Percentiles rank a stretch among this genome's conserved stretches.
phyloP scores from a whole-genome alignment of 2,797 vertebrate genomes.

The Pseudopleuronectes americanus region DNA sequence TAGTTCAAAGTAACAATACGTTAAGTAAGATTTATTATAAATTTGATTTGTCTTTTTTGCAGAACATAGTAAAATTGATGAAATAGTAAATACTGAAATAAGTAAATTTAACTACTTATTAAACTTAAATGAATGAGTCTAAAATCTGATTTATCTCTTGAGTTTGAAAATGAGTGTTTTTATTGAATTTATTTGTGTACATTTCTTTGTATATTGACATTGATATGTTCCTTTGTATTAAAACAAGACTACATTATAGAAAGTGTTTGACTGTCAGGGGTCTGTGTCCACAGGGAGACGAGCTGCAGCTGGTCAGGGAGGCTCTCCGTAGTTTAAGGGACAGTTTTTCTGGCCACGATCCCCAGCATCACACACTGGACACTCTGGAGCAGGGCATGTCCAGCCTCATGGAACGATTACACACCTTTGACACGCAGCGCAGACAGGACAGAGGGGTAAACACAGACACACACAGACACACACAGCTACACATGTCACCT shows the following conservation, averaged over 20 bases:
- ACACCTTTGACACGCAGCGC: constrained; percentile 85
- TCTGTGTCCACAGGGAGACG: constrained; percentile 82
- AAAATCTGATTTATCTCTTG: neutral
- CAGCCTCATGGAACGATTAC: constrained; percentile 94
- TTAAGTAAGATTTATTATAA: too few species aligned
- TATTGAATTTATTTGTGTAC: neutral
- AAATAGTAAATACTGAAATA: too few species aligned
- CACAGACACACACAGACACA: constrained; percentile 8
- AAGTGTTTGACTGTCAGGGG: neutral
- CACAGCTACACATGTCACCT: constrained; percentile 25
- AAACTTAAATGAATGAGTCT: neutral
- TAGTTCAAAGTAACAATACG: too few species aligned
- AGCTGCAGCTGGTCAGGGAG: constrained; percentile 94
- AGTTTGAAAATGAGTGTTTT: neutral
- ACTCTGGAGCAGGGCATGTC: constrained; percentile 95
- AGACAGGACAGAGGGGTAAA: constrained; percentile 79
- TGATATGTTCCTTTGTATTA: neutral
- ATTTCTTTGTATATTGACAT: too few species aligned
- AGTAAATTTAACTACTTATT: too few species aligned
- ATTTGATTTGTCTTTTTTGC: too few species aligned
- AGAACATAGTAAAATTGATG: too few species aligned
- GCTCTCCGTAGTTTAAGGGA: constrained; percentile 96
- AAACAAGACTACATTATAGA: neutral
- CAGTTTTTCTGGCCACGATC: constrained; percentile 95
- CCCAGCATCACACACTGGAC: constrained; percentile 99